Evolutionary conservation across 35 echinoderm and acorn worm species (phyloP).

Genomic region (Lytechinus variegatus): DNA sequence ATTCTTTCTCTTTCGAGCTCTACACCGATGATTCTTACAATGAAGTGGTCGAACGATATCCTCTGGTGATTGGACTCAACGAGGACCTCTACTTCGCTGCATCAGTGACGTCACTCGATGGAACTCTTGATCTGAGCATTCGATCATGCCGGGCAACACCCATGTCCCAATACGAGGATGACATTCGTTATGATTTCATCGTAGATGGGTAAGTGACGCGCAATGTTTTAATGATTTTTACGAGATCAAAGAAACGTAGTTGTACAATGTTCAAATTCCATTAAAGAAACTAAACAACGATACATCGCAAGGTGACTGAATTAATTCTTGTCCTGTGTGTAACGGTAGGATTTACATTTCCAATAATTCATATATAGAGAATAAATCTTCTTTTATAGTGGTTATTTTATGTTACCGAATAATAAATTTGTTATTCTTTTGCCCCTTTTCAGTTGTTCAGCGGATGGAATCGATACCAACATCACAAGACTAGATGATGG

Average conservation of each 20-base stretch:
- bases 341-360: too few relatives aligned
- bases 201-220: neutral
- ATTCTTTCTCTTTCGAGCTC: slow-evolving; percentile 34
- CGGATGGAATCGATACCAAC: neutral
- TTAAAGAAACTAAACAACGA: too few relatives aligned
- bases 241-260: too few relatives aligned
- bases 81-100: slow-evolving; percentile 22
- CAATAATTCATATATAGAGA: too few relatives aligned
- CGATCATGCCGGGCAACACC: slow-evolving; percentile 38
- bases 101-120: slow-evolving; percentile 16
- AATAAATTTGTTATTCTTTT: neutral
- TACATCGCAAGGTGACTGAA: too few relatives aligned
- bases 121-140: neutral
- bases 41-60: neutral
- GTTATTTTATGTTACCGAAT: too few relatives aligned
- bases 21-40: neutral
- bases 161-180: neutral
- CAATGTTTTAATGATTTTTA: neutral
- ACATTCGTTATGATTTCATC: slow-evolving; percentile 43
- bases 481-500: neutral
- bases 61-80: neutral
- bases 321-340: too few relatives aligned
- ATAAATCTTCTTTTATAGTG: too few relatives aligned
- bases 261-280: too few relatives aligned
- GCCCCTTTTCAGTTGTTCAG: neutral